Conservation (phyloP, 1,140 invertebrate genomes). For the Drosophila sturtevanti region DNA sequence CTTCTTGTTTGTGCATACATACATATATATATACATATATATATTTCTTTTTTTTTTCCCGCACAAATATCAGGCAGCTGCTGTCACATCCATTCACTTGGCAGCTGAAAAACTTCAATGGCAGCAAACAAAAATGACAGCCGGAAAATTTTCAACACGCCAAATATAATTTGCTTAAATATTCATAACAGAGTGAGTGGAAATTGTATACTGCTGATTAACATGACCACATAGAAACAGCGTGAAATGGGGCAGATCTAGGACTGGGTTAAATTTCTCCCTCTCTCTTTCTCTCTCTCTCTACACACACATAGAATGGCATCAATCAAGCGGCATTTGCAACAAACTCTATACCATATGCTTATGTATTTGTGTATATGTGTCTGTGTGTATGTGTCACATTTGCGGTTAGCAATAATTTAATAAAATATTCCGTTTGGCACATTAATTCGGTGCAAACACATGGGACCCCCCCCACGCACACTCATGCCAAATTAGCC, state of each 20-base stretch:
- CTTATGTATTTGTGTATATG: slow-evolving; percentile 4
- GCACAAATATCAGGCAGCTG: slow-evolving; percentile 32
- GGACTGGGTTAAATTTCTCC: slow-evolving; percentile 23
- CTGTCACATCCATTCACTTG: slow-evolving; percentile 59
- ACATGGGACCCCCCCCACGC: slow-evolving; percentile 1
- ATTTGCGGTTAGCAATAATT: slow-evolving; percentile 62
- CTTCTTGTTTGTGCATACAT: too few relatives aligned
- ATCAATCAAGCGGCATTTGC: slow-evolving; percentile 69
- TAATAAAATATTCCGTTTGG: slow-evolving; percentile 73
- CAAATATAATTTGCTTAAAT: slow-evolving; percentile 71
- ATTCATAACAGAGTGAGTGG: slow-evolving; percentile 64
- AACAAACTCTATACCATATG: neutral
- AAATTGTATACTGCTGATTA: slow-evolving; percentile 70
- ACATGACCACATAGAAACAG: slow-evolving; percentile 24
- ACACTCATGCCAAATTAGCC: slow-evolving; percentile 21
- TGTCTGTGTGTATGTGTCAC: slow-evolving; percentile 1
- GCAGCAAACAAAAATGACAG: slow-evolving; percentile 18
- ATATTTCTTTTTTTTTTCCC: neutral
- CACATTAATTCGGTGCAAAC: slow-evolving; percentile 36
- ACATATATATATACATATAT: too few relatives aligned
- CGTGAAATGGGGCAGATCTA: neutral
- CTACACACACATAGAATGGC: slow-evolving; percentile 21
- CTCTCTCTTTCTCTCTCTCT: slow-evolving; percentile 9
- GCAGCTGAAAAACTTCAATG: slow-evolving; percentile 18
- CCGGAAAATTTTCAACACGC: slow-evolving; percentile 45